Percentiles rank a stretch among this genome's conserved stretches.
These are phyloP conservation scores for Pampusana beccarii DNA, from an alignment of 2,113 vertebrate genomes.

Conservation along the genomic window DNA sequence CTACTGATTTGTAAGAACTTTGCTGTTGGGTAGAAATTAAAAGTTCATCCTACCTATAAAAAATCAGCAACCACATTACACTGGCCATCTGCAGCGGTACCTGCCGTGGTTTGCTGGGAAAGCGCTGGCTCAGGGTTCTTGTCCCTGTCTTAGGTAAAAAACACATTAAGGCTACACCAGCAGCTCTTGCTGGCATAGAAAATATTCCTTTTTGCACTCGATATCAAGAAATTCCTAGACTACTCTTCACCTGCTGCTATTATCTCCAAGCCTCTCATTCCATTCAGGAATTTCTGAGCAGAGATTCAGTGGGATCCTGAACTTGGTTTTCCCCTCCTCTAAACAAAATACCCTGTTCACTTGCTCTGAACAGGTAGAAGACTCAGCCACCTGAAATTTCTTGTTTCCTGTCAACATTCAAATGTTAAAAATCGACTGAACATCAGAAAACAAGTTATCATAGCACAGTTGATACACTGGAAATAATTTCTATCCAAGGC, in stretches of 20 bases:
- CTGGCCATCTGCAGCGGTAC: neutral
- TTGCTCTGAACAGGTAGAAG: neutral
- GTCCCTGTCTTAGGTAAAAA: neutral
- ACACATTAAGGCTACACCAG: neutral
- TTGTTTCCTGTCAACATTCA: neutral
- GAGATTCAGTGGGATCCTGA: neutral
- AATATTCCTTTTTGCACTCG: neutral
- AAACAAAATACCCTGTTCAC: neutral
- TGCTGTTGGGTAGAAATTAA: neutral
- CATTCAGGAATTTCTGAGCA: neutral
- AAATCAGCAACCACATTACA: neutral
- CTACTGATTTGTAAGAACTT: neutral
- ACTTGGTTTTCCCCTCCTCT: neutral
- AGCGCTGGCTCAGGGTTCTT: accelerated
- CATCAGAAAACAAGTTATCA: neutral
- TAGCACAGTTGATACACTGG: neutral
- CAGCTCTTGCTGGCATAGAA: neutral
- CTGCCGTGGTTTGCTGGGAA: neutral
- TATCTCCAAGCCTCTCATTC: neutral
- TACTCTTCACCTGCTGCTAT: neutral
- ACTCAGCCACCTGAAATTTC: neutral
- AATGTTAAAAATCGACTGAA: neutral
- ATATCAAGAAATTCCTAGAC: neutral
- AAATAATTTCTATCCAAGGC: neutral
- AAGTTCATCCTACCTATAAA: neutral